phyloP scores from a whole-genome alignment of 2,113 vertebrate genomes.

The Aptenodytes forsteri region DNA sequence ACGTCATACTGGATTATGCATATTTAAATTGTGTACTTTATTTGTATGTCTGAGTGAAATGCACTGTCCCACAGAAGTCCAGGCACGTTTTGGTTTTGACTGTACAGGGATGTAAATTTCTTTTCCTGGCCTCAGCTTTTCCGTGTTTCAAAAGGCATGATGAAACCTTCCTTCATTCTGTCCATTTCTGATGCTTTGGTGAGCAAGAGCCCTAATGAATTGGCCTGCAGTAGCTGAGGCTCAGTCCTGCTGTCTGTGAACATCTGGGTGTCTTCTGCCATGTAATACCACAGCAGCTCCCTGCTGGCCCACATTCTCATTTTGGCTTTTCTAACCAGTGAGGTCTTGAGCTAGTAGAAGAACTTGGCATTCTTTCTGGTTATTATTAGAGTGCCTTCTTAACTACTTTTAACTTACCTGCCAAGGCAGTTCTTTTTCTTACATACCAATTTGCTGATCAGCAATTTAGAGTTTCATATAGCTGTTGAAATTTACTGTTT shows the following conservation, averaged over 20 bases:
- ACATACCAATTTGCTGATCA: not conserved
- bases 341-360: not conserved
- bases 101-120: not conserved
- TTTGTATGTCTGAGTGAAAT: not conserved
- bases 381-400: not conserved
- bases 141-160: not conserved
- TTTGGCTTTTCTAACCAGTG: not conserved
- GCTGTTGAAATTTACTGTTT: not conserved
- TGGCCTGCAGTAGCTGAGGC: not conserved
- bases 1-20: not conserved
- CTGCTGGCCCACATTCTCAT: not conserved
- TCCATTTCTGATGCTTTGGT: not conserved
- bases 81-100: not conserved
- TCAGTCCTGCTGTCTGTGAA: not conserved
- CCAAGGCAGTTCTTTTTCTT: not conserved
- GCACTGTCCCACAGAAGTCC: not conserved
- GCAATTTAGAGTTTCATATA: not conserved
- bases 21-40: not conserved
- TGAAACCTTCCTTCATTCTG: not conserved
- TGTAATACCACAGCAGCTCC: not conserved
- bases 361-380: not conserved
- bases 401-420: not conserved
- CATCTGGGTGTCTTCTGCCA: not conserved
- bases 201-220: not conserved
- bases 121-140: not conserved